A percentile compares a stretch with the other conserved stretches of the same genome.
Conservation (phyloP, 2,888 invertebrate species). For the Elmis aenea region DNA sequence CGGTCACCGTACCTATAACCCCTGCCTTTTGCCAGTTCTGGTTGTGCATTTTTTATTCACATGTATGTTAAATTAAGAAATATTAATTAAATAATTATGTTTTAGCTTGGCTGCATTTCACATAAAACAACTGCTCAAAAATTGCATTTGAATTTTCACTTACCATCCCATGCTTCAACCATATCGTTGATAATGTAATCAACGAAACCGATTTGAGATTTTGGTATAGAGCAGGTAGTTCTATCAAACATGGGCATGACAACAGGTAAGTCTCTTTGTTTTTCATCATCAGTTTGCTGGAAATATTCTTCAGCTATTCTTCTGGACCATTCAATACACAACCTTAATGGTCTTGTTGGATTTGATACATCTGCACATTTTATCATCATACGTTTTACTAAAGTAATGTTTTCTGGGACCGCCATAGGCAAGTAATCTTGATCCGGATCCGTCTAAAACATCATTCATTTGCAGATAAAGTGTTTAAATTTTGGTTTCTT, state of each 20-base stretch:
- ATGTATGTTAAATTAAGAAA: too few species aligned
- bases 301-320: conserved; percentile 98
- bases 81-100: too few species aligned
- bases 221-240: conserved; percentile 90
- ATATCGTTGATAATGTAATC: conserved; percentile 97
- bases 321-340: conserved; percentile 89
- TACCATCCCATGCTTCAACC: conserved; percentile 96
- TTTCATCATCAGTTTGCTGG: conserved; percentile 96
- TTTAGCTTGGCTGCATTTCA: not conserved
- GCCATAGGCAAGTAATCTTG: conserved; percentile 47
- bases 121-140: conserved; percentile 1
- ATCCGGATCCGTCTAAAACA: not conserved
- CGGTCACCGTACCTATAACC: too few species aligned
- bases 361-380: conserved; percentile 98
- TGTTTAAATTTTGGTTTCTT: too few species aligned
- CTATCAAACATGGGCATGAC: conserved; percentile 99
- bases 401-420: conserved; percentile 73
- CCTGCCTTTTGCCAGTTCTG: too few species aligned
- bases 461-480: not conserved
- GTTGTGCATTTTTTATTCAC: too few species aligned
- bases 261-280: conserved; percentile 79
- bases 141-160: conserved; percentile 31
- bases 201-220: conserved; percentile 95
- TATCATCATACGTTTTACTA: conserved; percentile 94
- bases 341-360: conserved; percentile 80